Conservation (phyloP, 2,888 invertebrate genomes). For the Drosophila sordidula region DNA sequence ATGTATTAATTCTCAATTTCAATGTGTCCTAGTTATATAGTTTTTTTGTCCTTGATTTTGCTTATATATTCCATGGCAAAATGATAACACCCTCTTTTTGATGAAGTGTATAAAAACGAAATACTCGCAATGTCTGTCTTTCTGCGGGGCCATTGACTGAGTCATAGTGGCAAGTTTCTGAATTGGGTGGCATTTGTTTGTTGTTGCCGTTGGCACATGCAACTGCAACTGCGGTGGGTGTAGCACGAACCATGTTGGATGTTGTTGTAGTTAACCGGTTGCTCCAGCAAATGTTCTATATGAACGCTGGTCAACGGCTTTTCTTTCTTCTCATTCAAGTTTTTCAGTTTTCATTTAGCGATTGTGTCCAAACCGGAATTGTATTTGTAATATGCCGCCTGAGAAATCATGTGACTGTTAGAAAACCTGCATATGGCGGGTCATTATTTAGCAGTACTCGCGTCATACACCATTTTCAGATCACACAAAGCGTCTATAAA, state of each 20-base stretch:
- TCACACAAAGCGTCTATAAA: conserved; percentile 58
- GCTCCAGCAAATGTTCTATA: conserved; percentile 40
- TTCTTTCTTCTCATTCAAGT: conserved; percentile 35
- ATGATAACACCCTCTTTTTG: background rate
- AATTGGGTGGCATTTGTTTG: conserved; percentile 49
- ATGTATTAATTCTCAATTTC: too few species aligned
- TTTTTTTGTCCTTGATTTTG: too few species aligned
- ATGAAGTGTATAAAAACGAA: conserved; percentile 6
- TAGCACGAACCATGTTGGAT: conserved; percentile 16
- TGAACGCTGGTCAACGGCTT: conserved; percentile 38
- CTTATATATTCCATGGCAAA: too few species aligned
- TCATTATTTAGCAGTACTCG: conserved; percentile 23
- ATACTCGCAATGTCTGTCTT: conserved; percentile 20
- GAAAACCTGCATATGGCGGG: conserved; percentile 1
- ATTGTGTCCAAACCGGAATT: conserved; percentile 60
- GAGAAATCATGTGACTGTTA: conserved; percentile 32
- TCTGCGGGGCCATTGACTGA: conserved; percentile 51
- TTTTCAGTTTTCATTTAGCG: conserved; percentile 51
- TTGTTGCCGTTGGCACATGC: conserved; percentile 30
- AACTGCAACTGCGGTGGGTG: conserved; percentile 44
- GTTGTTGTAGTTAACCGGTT: conserved; percentile 65
- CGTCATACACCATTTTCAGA: conserved; percentile 42
- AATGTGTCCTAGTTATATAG: too few species aligned
- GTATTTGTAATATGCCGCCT: conserved; percentile 32
- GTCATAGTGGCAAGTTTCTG: conserved; percentile 43